Evolutionary conservation across 2,888 invertebrate genomes (phyloP), one percentile per base, ranked within the genome.

Genomic region (Uropetala carovei): DNA sequence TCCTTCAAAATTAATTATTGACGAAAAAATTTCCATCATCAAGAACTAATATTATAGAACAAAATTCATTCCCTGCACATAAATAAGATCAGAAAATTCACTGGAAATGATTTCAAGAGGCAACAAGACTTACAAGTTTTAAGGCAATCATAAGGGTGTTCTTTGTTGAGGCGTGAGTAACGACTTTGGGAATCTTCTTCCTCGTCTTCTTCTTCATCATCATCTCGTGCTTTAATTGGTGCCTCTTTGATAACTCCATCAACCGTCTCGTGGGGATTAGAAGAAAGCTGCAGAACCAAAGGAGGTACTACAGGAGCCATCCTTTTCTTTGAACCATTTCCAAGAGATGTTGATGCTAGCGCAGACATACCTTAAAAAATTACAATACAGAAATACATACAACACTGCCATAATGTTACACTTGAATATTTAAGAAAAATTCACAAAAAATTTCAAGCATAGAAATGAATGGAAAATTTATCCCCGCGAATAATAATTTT

Each of bases 161-260:
- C 96, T 91, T 96, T 95, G 93, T 96, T 96, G n/a, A 97, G 96
- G 93, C 96, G 95, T 9, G 97, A 96, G 94, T 97, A 97, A 18
- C 97, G 97, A 92, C 96, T 96, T 93, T 96, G 96, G 18, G 96
- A 95, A 94, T 96, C 96, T 93, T 96, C 96, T 64, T 89, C 89
- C 22, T 83, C 83, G 2, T 89, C 89, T 8, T 89, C 89, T n/a
- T 89, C 89, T 64, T 89, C 89, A 68, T 89, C 60, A 64, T 64
- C 60, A 30, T 68, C 89, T 30, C 3, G 89, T 43, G 64, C 22
- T 16, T 89, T 89, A 0, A 68, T 13, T 13, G 83, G 43, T 16
- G 27, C 30, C 83, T 58, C 83, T 59, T 84, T 83, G 22, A 18
- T 30, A 13, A 58, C 86, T 59, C 27, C 59, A 59, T 22, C 30